These are phyloP conservation scores for Catagonus wagneri DNA, from an alignment of 2,113 vertebrate species.

Conservation along the genomic window DNA sequence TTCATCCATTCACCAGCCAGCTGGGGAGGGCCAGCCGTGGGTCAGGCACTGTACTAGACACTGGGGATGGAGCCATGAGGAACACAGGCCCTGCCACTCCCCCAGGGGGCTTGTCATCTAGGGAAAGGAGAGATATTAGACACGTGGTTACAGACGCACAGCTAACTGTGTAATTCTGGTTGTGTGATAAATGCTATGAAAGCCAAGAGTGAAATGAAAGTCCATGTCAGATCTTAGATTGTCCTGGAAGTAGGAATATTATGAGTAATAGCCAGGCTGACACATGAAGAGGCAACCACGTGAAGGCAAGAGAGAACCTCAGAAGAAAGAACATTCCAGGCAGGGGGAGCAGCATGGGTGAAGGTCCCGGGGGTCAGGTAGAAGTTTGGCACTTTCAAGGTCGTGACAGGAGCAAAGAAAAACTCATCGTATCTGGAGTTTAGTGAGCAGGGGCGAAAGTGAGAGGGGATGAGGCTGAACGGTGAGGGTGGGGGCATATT, in stretches of 20 bases:
- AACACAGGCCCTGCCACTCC: neutral
- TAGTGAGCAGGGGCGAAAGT: neutral
- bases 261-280: neutral
- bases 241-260: neutral
- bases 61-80: fast-evolving
- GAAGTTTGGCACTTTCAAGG: neutral
- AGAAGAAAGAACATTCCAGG: neutral
- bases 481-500: neutral
- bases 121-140: neutral
- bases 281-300: neutral
- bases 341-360: too few relatives aligned
- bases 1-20: neutral
- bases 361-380: neutral
- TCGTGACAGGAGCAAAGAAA: neutral
- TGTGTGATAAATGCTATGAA: neutral
- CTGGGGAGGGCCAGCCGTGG: neutral
- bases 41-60: neutral
- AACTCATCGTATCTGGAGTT: neutral
- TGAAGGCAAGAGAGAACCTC: neutral
- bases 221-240: neutral
- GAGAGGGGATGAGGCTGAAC: neutral
- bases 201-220: neutral
- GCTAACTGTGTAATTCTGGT: neutral
- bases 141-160: neutral
- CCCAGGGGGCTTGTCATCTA: neutral